Evolutionary conservation across 2,888 invertebrate genomes (phyloP), one percentile per base, ranked within the genome.

Genomic region (Aleiodes alternator): DNA sequence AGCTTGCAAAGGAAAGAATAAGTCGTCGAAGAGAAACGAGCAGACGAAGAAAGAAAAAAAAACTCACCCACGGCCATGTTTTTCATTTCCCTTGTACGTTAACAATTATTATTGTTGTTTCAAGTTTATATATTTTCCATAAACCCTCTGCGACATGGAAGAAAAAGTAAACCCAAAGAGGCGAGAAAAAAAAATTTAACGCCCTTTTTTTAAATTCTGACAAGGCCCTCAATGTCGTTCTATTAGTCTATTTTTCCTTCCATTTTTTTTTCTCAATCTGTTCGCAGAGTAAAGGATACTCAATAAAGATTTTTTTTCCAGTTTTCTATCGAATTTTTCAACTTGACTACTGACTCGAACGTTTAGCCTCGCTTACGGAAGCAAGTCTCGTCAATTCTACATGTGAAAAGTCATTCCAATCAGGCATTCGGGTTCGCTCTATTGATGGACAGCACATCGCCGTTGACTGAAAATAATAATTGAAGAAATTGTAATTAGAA

Each of bases 401-500:
- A 76, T 84, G 84, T 80, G 87, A 83, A 77, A 83, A 84, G 76
- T 83, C 87, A 84, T 86, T 87, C 78, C 82, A 84, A 50, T 84
- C 85, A 34, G 83, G 79, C 88, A 89, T 88, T 83, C 86, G 84
- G 70, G 87, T 89, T 56, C 87, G 88, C 78, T 89, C 89, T 82
- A 89, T 88, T 77, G 87, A 82, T 72, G 88, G 84, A 48, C 80
- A 43, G 3, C 43, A 79, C 76, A 75, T 77, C 77, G 79, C 72
- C 72, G 77, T 81, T 83, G 86, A 82, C 43, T 78, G 16, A 23
- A 64, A 75, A 53, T 68, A 64, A 23, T 16, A 8, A 70, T 38
- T 29, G 14, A n/a, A n/a, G 48, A 61, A 61, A 57, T 57, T 57
- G 34, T 34, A 6, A 34, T 34, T 34, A 2, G 6, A 34, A 34